A percentile compares a stretch with the other conserved stretches of the same genome.
Conservation (phyloP, 30 jellyfish, hydroid and myxozoan genomes). For the Aurelia coerulea region DNA sequence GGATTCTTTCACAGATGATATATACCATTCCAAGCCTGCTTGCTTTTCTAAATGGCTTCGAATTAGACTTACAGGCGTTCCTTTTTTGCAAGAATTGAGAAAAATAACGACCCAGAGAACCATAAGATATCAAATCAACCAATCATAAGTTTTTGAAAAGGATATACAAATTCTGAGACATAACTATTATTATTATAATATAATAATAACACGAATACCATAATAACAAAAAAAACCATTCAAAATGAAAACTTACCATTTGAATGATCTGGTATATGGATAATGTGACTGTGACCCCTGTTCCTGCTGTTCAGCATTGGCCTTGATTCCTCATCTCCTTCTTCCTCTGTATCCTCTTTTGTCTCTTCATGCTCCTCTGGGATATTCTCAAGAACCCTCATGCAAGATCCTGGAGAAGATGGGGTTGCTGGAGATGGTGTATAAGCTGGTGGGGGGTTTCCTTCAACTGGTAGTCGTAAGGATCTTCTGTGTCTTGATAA, state of each 20-base stretch:
- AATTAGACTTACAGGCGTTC: too few relatives aligned
- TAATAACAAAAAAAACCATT: too few relatives aligned
- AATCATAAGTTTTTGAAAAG: too few relatives aligned
- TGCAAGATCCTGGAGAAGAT: conserved; percentile 67
- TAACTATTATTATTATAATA: too few relatives aligned
- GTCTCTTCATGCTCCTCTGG: conserved; percentile 89
- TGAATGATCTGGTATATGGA: conserved; percentile 1
- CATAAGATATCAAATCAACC: too few relatives aligned
- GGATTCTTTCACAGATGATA: too few relatives aligned
- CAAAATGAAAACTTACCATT: conserved; percentile 3
- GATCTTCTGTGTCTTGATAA: conserved; percentile 64
- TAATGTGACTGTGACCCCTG: conserved; percentile 5
- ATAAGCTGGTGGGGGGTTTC: conserved; percentile 75
- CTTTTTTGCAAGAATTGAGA: too few relatives aligned
- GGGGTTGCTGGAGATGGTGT: conserved; percentile 63
- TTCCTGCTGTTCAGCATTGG: conserved; percentile 44
- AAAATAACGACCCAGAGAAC: too few relatives aligned
- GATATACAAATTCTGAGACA: too few relatives aligned
- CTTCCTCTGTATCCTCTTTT: conserved; percentile 65
- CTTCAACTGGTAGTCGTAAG: conserved; percentile 60
- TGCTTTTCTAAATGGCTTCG: too few relatives aligned
- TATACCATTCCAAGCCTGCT: too few relatives aligned
- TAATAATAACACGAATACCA: too few relatives aligned
- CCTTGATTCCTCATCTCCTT: conserved; percentile 60
- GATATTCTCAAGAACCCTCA: conserved; percentile 79